Evolutionary conservation across 2,797 vertebrate species (phyloP).

Genomic region (Manis javanica): DNA sequence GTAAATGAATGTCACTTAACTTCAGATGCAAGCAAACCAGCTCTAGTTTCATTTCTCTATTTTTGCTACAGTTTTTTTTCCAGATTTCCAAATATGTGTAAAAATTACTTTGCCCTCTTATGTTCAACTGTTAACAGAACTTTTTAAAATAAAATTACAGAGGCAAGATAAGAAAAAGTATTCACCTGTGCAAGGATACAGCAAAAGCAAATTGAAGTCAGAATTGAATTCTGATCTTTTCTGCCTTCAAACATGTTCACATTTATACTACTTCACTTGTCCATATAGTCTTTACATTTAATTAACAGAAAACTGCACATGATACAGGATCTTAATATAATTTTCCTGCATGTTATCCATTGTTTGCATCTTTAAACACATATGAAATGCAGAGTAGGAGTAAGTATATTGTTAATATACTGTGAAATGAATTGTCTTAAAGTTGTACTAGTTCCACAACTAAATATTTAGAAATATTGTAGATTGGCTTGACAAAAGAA

Average conservation of each 20-base stretch:
- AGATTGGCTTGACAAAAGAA: background rate
- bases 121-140: background rate
- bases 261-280: background rate
- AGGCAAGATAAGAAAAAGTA: background rate
- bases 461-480: constrained; percentile 19
- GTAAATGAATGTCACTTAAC: background rate
- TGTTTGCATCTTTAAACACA: background rate
- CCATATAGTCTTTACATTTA: background rate
- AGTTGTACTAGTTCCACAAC: background rate
- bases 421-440: background rate
- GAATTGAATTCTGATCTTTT: background rate
- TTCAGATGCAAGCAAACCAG: background rate
- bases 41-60: background rate
- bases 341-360: background rate
- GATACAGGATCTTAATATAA: background rate
- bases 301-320: background rate
- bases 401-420: background rate
- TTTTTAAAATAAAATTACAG: background rate
- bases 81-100: background rate
- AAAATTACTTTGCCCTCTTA: background rate
- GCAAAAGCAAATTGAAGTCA: background rate
- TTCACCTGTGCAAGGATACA: background rate
- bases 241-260: background rate
- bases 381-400: background rate
- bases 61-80: background rate